phyloP scores from a whole-genome alignment of 2,888 invertebrate species.

The Biston stratarius region DNA sequence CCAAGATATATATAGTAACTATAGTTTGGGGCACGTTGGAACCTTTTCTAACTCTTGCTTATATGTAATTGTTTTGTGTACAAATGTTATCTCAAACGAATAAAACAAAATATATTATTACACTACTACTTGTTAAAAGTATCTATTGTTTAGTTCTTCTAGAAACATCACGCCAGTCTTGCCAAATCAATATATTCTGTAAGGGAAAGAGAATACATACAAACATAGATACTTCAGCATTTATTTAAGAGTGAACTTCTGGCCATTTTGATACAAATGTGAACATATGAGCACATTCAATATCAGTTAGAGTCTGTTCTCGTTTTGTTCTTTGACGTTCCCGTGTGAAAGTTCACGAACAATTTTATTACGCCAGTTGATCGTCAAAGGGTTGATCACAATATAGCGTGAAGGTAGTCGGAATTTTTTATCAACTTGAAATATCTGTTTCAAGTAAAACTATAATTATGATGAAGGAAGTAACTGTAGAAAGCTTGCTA shows the following conservation, averaged over 20 bases:
- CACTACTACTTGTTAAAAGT: no score
- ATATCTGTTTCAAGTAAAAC: neutral
- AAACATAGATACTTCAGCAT: neutral
- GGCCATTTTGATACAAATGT: slow-evolving; percentile 9
- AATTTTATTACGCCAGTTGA: slow-evolving; percentile 6
- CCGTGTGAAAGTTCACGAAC: neutral
- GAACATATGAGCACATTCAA: slow-evolving; percentile 11
- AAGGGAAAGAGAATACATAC: neutral
- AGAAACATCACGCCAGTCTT: no score
- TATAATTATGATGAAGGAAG: neutral
- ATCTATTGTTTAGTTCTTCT: neutral
- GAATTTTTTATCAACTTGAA: slow-evolving; percentile 3
- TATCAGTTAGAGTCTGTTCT: slow-evolving; percentile 19
- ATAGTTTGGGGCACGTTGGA: no score
- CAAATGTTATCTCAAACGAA: no score
- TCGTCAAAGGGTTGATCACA: slow-evolving; percentile 5
- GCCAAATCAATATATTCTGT: no score
- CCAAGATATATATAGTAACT: no score
- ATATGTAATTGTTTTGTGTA: no score
- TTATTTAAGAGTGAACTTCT: neutral
- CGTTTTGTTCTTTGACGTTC: slow-evolving; percentile 11
- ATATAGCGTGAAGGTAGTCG: neutral
- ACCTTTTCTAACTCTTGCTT: no score
- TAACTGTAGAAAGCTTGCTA: neutral
- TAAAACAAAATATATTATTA: no score